Percentiles rank a stretch among this genome's conserved stretches.
Evolutionary conservation across 2,113 vertebrate genomes (phyloP).

Genomic region (Heterochromis multidens): DNA sequence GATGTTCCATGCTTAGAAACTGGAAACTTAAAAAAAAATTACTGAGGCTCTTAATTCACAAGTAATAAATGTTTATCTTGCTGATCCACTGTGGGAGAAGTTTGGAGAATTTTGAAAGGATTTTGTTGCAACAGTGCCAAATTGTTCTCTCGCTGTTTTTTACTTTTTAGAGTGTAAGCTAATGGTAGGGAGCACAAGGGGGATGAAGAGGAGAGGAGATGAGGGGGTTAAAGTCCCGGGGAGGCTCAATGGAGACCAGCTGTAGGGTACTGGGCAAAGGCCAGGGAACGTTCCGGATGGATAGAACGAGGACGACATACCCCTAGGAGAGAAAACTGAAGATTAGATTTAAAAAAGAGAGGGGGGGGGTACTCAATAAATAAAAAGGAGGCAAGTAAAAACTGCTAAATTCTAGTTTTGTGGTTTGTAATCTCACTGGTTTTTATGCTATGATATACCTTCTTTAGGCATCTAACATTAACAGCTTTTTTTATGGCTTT

Average conservation of each 20-base stretch:
- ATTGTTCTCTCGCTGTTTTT: neutral
- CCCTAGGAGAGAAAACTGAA: conserved; percentile 35
- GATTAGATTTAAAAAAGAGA: neutral
- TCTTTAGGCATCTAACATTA: neutral
- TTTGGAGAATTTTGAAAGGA: neutral
- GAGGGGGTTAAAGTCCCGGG: conserved; percentile 32
- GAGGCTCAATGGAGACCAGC: conserved; percentile 67
- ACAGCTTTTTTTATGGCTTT: neutral
- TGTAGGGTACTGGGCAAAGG: conserved; percentile 60
- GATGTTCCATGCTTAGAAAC: neutral
- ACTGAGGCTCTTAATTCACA: neutral
- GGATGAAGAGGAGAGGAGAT: neutral
- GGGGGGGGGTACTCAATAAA: neutral
- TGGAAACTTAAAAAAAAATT: neutral
- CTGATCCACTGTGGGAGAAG: neutral
- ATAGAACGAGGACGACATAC: conserved; percentile 39
- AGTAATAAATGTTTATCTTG: neutral
- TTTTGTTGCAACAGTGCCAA: neutral
- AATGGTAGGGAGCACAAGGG: neutral
- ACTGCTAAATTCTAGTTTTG: neutral
- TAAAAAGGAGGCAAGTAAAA: neutral
- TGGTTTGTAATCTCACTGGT: neutral
- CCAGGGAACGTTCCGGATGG: conserved; percentile 59
- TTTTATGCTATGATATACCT: neutral
- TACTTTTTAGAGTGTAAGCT: conserved; percentile 20